These are phyloP conservation scores for Aphidius ervi DNA, from an alignment of 1,140 invertebrate genomes.

Conservation along the genomic window DNA sequence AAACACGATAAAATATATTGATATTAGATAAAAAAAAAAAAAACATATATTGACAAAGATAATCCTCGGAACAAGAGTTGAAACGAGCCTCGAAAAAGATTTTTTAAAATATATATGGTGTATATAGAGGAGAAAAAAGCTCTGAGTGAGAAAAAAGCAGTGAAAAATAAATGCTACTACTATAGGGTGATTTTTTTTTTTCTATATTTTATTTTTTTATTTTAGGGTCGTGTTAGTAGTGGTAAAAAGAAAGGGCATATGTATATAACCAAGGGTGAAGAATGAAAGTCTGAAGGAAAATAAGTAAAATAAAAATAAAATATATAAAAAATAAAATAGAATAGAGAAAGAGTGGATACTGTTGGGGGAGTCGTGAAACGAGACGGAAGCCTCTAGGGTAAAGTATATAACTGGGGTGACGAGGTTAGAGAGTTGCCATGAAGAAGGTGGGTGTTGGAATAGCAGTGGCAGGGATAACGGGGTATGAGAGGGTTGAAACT, in stretches of 20 bases:
- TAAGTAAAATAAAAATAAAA: slow-evolving; percentile 19
- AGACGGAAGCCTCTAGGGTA: slow-evolving; percentile 24
- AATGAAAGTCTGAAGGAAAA: slow-evolving; percentile 19
- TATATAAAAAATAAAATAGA: slow-evolving; percentile 11
- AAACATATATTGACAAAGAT: slow-evolving; percentile 9
- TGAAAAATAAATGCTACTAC: slow-evolving; percentile 15
- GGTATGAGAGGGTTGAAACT: slow-evolving; percentile 8
- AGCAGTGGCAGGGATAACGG: neutral
- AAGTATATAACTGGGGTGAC: slow-evolving; percentile 23
- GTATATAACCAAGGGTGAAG: slow-evolving; percentile 19
- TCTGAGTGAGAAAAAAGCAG: slow-evolving; percentile 16
- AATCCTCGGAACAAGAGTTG: slow-evolving; percentile 11
- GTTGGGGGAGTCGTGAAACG: slow-evolving; percentile 19
- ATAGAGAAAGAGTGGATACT: slow-evolving; percentile 11
- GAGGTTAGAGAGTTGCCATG: slow-evolving; percentile 8
- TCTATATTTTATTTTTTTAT: too few relatives aligned
- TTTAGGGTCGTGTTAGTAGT: neutral
- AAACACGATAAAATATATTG: neutral
- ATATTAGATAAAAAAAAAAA: neutral
- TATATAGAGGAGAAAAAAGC: slow-evolving; percentile 12
- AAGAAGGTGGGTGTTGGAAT: neutral
- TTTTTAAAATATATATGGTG: slow-evolving; percentile 4
- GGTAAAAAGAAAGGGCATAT: slow-evolving; percentile 17
- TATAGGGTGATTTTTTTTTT: slow-evolving; percentile 1
- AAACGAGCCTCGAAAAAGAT: neutral